Conservation (phyloP, 2,113 vertebrate genomes). For the Dolichallabes microphthalmus region DNA sequence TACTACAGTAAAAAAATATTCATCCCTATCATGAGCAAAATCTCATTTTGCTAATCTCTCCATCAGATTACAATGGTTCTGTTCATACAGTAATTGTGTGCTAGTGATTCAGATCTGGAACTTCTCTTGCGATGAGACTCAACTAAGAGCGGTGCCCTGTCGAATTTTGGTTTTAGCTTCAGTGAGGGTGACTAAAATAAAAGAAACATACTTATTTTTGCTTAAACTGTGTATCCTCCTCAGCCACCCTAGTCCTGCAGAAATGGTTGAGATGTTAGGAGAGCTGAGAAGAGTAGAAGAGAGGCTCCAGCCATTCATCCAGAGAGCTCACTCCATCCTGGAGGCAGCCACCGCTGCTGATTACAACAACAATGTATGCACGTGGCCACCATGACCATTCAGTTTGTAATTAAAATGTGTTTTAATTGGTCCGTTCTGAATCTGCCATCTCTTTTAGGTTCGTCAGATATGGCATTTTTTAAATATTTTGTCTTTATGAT, state of each 20-base stretch:
- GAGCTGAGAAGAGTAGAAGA: conserved; percentile 82
- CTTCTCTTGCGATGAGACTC: not conserved
- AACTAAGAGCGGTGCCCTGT: not conserved
- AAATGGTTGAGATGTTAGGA: conserved; percentile 82
- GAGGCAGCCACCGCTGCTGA: conserved; percentile 78
- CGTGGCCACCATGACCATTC: too few species aligned
- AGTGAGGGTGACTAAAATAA: not conserved
- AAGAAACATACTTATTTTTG: not conserved
- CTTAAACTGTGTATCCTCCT: not conserved
- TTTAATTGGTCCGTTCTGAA: not conserved
- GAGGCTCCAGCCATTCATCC: conserved; percentile 85
- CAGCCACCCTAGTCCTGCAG: conserved; percentile 85
- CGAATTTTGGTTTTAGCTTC: not conserved
- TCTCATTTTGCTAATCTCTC: not conserved
- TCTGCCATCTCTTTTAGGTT: not conserved
- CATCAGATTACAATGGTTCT: not conserved
- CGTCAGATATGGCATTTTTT: not conserved
- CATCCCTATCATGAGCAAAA: not conserved
- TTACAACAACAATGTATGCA: conserved; percentile 84
- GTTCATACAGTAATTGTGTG: not conserved
- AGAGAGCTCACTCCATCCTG: conserved; percentile 84
- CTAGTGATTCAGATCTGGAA: not conserved
- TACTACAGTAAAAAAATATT: too few species aligned
- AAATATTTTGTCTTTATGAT: not conserved
- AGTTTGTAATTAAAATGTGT: not conserved